Percentiles rank a stretch among this genome's conserved stretches.
Conservation (phyloP, 2,113 vertebrate species). For the Eonycteris spelaea region DNA sequence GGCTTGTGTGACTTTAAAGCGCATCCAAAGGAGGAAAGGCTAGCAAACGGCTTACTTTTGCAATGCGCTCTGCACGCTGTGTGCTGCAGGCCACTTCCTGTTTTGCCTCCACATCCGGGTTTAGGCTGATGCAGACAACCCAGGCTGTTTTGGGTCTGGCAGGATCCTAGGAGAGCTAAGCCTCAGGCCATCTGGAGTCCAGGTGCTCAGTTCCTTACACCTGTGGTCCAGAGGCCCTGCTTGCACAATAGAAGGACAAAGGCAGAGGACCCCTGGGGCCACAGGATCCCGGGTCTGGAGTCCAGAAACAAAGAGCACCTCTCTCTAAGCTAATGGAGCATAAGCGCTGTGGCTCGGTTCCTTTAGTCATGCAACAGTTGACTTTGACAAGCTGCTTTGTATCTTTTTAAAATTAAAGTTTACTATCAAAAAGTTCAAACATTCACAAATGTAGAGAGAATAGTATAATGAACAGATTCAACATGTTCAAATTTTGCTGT, state of each 20-base stretch:
- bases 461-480: not conserved
- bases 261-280: not conserved
- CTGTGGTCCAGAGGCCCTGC: not conserved
- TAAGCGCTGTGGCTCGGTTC: not conserved
- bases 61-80: not conserved
- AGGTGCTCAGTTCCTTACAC: not conserved
- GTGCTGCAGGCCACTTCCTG: not conserved
- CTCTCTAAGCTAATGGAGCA: not conserved
- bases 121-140: too few species aligned
- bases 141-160: not conserved
- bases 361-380: too few species aligned
- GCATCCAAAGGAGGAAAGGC: too few species aligned
- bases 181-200: not conserved
- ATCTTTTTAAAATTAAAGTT: not conserved
- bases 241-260: not conserved
- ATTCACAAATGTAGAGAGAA: not conserved
- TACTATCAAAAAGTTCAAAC: not conserved
- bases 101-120: not conserved
- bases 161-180: not conserved
- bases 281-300: fast-evolving
- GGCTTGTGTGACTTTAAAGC: not conserved
- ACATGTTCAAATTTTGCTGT: not conserved
- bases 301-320: not conserved
- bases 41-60: not conserved
- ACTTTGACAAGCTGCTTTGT: not conserved